Conservation (phyloP, 1,140 invertebrate species). For the Conus ventricosus region DNA sequence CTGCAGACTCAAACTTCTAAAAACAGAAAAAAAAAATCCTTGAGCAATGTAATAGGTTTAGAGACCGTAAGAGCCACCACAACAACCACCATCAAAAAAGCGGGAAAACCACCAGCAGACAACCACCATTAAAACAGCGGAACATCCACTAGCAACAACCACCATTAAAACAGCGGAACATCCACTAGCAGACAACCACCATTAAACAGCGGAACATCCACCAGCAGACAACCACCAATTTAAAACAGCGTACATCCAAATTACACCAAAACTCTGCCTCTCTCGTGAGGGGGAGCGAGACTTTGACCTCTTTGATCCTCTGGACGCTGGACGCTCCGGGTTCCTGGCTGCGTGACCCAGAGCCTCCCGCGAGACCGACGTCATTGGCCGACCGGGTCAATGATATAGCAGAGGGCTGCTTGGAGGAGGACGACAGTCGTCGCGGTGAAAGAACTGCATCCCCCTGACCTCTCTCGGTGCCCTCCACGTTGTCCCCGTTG, state of each 20-base stretch:
- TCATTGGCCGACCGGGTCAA: background rate
- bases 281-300: conserved; percentile 27
- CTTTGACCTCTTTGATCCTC: background rate
- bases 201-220: too few relatives aligned
- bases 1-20: too few relatives aligned
- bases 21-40: too few relatives aligned
- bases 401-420: background rate
- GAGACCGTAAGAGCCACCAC: too few relatives aligned
- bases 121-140: too few relatives aligned
- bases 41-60: too few relatives aligned
- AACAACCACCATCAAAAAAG: too few relatives aligned
- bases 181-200: too few relatives aligned
- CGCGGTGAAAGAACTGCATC: background rate
- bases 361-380: conserved; percentile 7
- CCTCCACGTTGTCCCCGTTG: conserved; percentile 41
- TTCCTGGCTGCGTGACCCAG: background rate
- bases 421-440: conserved; percentile 9
- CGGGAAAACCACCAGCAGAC: too few relatives aligned
- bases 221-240: too few relatives aligned
- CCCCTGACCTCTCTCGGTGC: conserved; percentile 37
- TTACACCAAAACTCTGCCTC: conserved; percentile 27
- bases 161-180: too few relatives aligned
- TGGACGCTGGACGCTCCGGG: conserved; percentile 1
- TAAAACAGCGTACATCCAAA: background rate
- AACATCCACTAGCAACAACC: too few relatives aligned